Conservation (phyloP, 23 tunicate species). For the Trididemnum nubilum region DNA sequence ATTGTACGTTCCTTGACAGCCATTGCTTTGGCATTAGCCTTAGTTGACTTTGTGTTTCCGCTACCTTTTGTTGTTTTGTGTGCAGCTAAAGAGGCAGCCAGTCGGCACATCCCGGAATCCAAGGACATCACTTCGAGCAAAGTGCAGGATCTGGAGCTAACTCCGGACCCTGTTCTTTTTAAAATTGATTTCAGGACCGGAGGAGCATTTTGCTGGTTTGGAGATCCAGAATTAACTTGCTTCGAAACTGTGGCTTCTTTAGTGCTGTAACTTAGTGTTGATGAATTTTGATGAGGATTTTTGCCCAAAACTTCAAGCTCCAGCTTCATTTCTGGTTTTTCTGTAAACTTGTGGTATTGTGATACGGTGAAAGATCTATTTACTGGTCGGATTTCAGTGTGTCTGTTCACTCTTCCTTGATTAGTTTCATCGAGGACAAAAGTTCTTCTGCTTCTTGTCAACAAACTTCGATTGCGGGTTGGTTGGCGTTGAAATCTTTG, state of each 20-base stretch:
- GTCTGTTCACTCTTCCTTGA: not conserved
- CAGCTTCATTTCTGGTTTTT: not conserved
- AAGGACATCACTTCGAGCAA: conserved; percentile 57
- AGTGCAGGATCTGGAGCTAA: conserved; percentile 47
- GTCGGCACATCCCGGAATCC: conserved; percentile 62
- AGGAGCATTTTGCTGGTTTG: not conserved
- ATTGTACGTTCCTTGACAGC: not conserved
- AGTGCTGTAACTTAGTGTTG: too few relatives aligned
- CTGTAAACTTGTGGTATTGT: not conserved
- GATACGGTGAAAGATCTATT: not conserved
- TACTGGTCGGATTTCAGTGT: not conserved
- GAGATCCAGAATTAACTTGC: not conserved
- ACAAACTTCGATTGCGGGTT: not conserved
- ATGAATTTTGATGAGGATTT: not conserved
- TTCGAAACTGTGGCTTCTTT: not conserved
- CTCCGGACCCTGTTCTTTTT: conserved; percentile 54
- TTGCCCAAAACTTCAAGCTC: conserved; percentile 27
- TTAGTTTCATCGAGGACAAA: not conserved
- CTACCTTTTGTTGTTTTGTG: not conserved
- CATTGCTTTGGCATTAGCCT: not conserved
- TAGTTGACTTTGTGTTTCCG: not conserved
- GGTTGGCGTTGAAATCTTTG: not conserved
- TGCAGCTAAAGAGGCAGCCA: conserved; percentile 42
- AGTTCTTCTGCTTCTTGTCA: not conserved
- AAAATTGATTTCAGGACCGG: conserved; percentile 45